Percentiles rank a stretch among this genome's conserved stretches.
Evolutionary conservation across 2,113 vertebrate genomes (phyloP).

Genomic region (Pionites leucogaster): DNA sequence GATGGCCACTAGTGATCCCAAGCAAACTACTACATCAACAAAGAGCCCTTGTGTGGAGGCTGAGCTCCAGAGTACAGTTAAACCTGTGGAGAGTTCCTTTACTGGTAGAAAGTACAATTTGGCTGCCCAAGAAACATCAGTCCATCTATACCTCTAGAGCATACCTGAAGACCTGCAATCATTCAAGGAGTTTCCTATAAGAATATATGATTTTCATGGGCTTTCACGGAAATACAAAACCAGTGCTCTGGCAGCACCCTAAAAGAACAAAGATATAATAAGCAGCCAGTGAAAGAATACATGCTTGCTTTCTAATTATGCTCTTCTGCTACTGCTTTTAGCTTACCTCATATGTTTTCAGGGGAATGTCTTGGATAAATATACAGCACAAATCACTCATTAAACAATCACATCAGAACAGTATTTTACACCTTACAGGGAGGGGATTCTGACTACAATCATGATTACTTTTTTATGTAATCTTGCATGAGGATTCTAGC

Average conservation of each 20-base stretch:
- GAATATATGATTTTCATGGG: not conserved
- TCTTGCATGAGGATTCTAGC: not conserved
- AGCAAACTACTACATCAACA: not conserved
- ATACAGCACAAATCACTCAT: not conserved
- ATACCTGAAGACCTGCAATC: not conserved
- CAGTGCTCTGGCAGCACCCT: not conserved
- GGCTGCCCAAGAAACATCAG: not conserved
- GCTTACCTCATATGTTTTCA: not conserved
- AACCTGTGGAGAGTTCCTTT: not conserved
- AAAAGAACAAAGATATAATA: not conserved
- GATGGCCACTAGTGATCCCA: not conserved
- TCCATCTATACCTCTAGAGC: not conserved
- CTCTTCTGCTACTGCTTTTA: not conserved
- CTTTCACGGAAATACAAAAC: not conserved
- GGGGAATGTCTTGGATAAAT: not conserved
- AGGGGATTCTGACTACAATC: not conserved
- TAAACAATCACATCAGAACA: not conserved
- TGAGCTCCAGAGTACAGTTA: not conserved
- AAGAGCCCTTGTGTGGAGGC: not conserved
- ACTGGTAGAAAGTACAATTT: not conserved
- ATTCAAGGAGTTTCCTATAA: not conserved
- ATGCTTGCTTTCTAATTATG: not conserved
- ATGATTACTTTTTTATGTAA: not conserved
- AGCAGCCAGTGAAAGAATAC: not conserved
- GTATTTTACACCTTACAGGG: not conserved